Evolutionary conservation across 2,113 vertebrate species (phyloP).

Genomic region (Pseudonaja textilis): DNA sequence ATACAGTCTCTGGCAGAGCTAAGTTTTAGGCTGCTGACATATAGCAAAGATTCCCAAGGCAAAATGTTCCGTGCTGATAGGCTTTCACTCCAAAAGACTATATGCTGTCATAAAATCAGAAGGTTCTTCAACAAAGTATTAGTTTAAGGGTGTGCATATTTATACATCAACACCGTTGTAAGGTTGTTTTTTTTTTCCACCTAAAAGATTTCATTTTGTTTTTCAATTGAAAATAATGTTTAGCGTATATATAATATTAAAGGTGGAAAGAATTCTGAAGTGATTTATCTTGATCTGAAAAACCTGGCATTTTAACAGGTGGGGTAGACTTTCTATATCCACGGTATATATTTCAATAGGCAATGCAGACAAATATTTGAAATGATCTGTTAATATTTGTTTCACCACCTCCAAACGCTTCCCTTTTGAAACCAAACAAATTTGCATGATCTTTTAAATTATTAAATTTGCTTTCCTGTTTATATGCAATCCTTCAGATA

Average conservation of each 20-base stretch:
- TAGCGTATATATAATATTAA: background rate
- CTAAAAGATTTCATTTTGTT: background rate
- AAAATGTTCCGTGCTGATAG: background rate
- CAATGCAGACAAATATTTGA: background rate
- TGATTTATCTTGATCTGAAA: background rate
- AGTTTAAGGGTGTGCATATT: background rate
- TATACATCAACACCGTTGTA: background rate
- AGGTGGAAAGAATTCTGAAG: background rate
- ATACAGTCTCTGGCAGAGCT: background rate
- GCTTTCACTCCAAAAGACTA: background rate
- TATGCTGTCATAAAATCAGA: background rate
- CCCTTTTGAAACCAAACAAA: background rate
- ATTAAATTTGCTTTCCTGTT: slow-evolving; percentile 19
- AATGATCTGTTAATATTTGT: background rate
- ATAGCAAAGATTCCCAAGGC: background rate
- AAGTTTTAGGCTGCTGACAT: background rate
- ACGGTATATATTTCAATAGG: background rate
- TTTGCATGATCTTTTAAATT: background rate
- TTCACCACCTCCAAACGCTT: background rate
- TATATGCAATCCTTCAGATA: slow-evolving; percentile 5
- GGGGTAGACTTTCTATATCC: background rate
- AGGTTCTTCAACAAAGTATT: background rate
- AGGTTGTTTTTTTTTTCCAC: background rate
- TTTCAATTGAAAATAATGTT: background rate
- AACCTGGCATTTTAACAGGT: background rate